These are phyloP conservation scores for Egretta garzetta DNA, from an alignment of 2,113 vertebrate genomes.

Conservation along the genomic window DNA sequence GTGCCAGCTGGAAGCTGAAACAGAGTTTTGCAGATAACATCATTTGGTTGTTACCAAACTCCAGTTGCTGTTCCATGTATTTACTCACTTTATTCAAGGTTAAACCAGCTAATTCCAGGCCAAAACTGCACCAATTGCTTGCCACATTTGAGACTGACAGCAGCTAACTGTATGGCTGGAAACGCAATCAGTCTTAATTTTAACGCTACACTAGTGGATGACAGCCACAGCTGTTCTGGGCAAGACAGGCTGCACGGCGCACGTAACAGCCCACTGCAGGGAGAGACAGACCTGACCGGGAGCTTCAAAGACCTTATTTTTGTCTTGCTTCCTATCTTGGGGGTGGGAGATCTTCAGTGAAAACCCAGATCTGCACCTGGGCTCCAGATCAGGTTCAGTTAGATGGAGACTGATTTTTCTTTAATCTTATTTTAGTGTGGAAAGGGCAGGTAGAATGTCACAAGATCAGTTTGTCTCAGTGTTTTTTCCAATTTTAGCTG, in stretches of 20 bases:
- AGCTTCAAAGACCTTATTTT: background rate
- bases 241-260: background rate
- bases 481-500: background rate
- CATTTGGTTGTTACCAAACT: background rate
- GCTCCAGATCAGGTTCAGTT: background rate
- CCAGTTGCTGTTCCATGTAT: background rate
- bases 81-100: constrained; percentile 11
- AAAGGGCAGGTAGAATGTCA: background rate
- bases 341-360: background rate
- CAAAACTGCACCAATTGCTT: background rate
- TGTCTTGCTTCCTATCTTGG: background rate
- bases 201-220: background rate
- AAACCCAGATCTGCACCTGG: background rate
- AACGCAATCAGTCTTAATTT: constrained; percentile 21
- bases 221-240: constrained; percentile 29
- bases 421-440: background rate
- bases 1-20: constrained; percentile 8
- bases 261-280: background rate
- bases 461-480: background rate
- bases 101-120: background rate
- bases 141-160: background rate
- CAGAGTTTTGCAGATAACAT: background rate
- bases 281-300: background rate
- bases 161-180: background rate
- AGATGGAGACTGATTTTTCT: background rate